Evolutionary conservation across 35 echinoderm and acorn worm species (phyloP).

Genomic region (Patiria miniata): DNA sequence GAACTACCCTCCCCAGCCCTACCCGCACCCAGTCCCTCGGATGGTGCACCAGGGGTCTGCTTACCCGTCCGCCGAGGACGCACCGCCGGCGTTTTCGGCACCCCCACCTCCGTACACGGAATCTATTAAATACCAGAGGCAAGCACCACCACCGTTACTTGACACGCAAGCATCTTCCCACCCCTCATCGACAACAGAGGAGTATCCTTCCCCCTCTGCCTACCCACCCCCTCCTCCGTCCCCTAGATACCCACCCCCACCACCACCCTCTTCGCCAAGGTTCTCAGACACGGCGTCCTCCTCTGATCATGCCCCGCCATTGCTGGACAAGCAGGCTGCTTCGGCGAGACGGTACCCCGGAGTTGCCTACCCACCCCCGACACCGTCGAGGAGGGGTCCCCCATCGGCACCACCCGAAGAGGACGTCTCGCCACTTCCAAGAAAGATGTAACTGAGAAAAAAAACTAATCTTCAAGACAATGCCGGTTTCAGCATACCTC

Average conservation of each 20-base stretch:
- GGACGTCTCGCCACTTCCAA: not conserved
- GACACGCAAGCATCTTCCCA: not conserved
- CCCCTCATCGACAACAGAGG: not conserved
- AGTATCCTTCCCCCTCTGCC: not conserved
- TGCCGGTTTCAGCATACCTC: no score
- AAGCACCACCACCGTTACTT: not conserved
- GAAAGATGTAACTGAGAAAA: not conserved
- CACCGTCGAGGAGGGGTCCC: not conserved
- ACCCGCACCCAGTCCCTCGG: conserved; percentile 3
- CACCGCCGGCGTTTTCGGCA: not conserved
- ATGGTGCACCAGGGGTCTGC: not conserved
- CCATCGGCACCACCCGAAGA: not conserved
- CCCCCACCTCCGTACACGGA: not conserved
- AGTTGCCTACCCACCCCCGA: not conserved
- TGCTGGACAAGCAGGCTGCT: not conserved
- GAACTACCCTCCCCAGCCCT: not conserved
- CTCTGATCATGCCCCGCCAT: not conserved
- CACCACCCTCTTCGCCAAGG: not conserved
- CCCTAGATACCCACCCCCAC: not conserved
- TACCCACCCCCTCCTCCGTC: not conserved
- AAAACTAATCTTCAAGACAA: no score
- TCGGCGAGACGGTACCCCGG: not conserved
- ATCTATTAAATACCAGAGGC: not conserved
- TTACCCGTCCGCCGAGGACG: not conserved
- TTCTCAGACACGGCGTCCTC: not conserved